Evolutionary conservation across 2,888 invertebrate species (phyloP), one percentile per base, ranked within the genome.

Genomic region (Epicampocera succincta): DNA sequence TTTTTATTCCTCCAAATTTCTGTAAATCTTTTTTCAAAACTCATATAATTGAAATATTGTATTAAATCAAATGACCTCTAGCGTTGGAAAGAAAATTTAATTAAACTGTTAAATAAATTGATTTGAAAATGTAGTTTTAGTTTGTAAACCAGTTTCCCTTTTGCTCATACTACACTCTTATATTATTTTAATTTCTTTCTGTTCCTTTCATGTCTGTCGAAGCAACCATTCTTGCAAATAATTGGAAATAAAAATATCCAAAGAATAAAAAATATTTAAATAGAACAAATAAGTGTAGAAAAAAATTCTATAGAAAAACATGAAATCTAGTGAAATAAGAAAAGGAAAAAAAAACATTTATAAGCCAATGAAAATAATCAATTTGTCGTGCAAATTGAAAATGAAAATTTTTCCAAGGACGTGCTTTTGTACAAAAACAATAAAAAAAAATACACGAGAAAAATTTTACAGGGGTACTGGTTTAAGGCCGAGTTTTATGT

Each of bases 371-470:
- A 58, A 78, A 82, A 78, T 82, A 82, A 78, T 78, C 82, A 82
- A 82, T 82, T 82, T 78, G 82, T 82, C 82, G 82, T 82, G 74
- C 74, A 82, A 82, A 78, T 78, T 82, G 74, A 78, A 82, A 82
- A 77, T 77, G 50, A 77, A 77, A 73, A 61, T 78, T 65, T 66
- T 52, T 52, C 56, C 72, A 78, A 78, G 78, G 72, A 46, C 78
- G 66, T 17, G 21, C 66, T 66, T 58, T 78, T 72, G 71, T 58
- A 25, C n/a, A n/a, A n/a, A n/a, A n/a, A n/a, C n/a, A 25, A 25
- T 5, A 25, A 25, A 25, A 25, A 25, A 25, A 60, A 12, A 21
- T 13, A 33, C 52, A 44, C 13, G 19, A 56, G 44, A 46, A 44
- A 63, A 63, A 46, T 25, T 19, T 29, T 42, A 17, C 25, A 38